Conservation (phyloP, 2,113 vertebrate genomes). For the Noturus placidus region DNA sequence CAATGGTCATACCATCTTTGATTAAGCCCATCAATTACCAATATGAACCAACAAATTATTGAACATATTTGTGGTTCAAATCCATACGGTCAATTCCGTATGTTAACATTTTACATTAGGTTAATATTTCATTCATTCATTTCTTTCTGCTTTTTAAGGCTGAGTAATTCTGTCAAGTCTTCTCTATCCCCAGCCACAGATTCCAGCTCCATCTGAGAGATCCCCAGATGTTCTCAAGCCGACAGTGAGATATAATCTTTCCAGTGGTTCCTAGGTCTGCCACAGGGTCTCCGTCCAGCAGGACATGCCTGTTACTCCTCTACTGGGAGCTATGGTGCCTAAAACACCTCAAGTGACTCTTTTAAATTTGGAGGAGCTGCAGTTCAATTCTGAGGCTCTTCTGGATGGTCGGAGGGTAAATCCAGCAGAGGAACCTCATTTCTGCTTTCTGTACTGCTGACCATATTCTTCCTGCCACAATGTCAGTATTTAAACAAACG, state of each 20-base stretch:
- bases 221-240: not conserved
- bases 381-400: not conserved
- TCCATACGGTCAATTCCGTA: no score
- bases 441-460: not conserved
- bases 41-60: not conserved
- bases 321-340: not conserved
- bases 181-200: not conserved
- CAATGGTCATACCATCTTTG: not conserved
- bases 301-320: not conserved
- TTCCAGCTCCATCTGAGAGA: not conserved
- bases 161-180: not conserved
- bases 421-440: not conserved
- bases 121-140: not conserved
- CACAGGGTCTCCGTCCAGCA: not conserved
- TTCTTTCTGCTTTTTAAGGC: not conserved
- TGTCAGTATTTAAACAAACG: no score
- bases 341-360: no score
- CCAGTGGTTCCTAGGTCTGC: not conserved
- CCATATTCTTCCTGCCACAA: not conserved
- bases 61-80: no score
- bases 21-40: not conserved
- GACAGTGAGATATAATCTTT: not conserved
- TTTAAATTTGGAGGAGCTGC: no score
- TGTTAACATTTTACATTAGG: not conserved
- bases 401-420: not conserved